Percentiles rank a stretch among this genome's conserved stretches.
phyloP scores from a whole-genome alignment of 2,888 invertebrate genomes.

The Neoitamus cyanurus region DNA sequence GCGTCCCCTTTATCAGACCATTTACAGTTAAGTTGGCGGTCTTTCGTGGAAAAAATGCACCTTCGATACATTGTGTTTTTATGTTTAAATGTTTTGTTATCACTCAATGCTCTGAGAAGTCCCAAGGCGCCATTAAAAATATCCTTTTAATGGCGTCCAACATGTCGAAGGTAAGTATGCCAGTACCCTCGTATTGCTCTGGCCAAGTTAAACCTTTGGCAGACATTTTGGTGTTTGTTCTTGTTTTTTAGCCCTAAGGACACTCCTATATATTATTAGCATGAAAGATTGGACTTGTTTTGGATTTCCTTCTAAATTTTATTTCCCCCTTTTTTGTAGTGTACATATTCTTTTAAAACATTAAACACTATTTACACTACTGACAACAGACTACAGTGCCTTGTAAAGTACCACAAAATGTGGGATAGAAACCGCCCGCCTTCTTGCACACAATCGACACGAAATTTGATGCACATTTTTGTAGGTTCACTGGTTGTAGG shows the following conservation, averaged over 20 bases:
- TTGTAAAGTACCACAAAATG: constrained; percentile 31
- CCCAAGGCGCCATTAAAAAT: constrained; percentile 11
- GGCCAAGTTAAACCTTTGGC: not conserved
- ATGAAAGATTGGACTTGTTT: constrained; percentile 21
- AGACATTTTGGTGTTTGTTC: constrained; percentile 39
- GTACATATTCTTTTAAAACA: constrained; percentile 22
- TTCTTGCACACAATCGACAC: constrained; percentile 33
- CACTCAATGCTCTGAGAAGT: not conserved
- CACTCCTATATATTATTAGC: constrained; percentile 1
- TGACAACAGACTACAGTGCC: constrained; percentile 8
- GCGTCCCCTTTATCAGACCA: not conserved
- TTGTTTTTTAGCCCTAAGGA: constrained; percentile 26
- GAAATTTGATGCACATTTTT: constrained; percentile 12
- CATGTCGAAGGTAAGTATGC: constrained; percentile 10
- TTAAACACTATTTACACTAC: constrained; percentile 37
- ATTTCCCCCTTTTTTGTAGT: constrained; percentile 25
- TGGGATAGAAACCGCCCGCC: not conserved
- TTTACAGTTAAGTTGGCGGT: not conserved
- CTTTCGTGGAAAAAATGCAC: constrained; percentile 3
- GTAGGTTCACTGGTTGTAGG: constrained; percentile 10
- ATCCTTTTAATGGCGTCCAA: constrained; percentile 10
- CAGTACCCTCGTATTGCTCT: not conserved
- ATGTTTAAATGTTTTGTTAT: not conserved
- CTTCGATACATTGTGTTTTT: not conserved
- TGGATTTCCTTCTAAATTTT: constrained; percentile 22